These are phyloP conservation scores for Gallirallus australis DNA, from an alignment of 2,797 vertebrate genomes.

Conservation along the genomic window DNA sequence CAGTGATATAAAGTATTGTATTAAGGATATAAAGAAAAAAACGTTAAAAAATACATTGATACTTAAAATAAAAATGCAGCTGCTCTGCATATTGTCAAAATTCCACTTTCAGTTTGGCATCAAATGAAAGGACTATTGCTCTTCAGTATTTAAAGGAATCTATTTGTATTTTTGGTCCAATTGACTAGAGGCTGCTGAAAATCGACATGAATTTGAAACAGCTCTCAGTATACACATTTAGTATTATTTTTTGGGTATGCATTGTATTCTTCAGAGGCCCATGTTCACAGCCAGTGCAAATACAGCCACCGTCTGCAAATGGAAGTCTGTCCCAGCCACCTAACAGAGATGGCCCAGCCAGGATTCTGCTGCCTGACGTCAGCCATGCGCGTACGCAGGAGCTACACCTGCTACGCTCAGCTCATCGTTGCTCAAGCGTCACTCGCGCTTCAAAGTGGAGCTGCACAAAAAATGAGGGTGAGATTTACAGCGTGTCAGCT, in stretches of 20 bases:
- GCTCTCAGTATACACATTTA: neutral
- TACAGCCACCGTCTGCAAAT: neutral
- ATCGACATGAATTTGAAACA: conserved; percentile 54
- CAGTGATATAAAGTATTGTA: conserved; percentile 57
- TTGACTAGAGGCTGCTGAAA: conserved; percentile 35
- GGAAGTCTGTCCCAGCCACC: neutral
- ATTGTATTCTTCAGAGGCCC: neutral
- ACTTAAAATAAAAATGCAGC: conserved; percentile 77
- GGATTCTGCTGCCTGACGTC: neutral
- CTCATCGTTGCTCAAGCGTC: neutral
- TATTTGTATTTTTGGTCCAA: conserved; percentile 53
- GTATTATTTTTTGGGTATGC: neutral
- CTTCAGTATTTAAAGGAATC: conserved; percentile 48
- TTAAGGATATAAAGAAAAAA: conserved; percentile 53
- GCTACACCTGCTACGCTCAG: neutral
- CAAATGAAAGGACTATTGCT: conserved; percentile 63
- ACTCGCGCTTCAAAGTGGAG: neutral
- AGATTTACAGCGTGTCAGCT: conserved; percentile 26
- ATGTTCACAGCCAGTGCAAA: neutral
- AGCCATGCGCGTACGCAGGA: neutral
- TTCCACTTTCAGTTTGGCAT: conserved; percentile 67
- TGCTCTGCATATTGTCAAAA: conserved; percentile 69
- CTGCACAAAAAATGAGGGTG: neutral
- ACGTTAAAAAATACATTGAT: conserved; percentile 50
- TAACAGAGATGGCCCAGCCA: neutral